phyloP scores from a whole-genome alignment of 2,797 vertebrate genomes.

The Saxicola maurus region DNA sequence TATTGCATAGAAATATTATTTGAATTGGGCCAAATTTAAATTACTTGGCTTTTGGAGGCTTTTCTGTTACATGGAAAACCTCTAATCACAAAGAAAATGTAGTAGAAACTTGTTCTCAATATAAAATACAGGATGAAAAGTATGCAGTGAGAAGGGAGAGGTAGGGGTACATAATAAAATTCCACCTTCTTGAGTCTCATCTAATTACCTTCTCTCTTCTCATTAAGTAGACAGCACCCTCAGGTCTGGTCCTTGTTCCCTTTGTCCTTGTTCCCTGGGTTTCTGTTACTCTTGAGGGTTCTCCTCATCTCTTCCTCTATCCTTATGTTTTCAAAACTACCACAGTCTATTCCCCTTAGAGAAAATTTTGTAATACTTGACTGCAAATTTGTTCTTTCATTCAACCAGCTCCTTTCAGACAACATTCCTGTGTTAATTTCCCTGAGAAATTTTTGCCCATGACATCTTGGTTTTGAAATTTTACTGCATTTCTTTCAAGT shows the following conservation, averaged over 20 bases:
- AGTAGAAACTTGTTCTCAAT: background rate
- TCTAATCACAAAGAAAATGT: background rate
- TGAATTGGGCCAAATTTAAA: background rate
- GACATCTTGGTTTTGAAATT: constrained; percentile 3
- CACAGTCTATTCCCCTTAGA: background rate
- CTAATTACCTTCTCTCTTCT: background rate
- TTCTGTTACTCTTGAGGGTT: background rate
- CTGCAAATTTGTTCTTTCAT: background rate
- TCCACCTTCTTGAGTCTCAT: background rate
- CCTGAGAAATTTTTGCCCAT: background rate
- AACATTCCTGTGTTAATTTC: constrained; percentile 16
- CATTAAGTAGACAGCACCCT: background rate
- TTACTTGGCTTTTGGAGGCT: background rate
- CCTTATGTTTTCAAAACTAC: background rate
- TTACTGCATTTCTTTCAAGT: constrained; percentile 14
- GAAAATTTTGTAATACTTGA: background rate
- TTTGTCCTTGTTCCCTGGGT: background rate
- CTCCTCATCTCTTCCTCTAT: background rate
- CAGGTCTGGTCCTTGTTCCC: background rate
- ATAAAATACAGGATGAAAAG: background rate
- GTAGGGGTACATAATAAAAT: background rate
- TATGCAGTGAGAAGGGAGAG: accelerated
- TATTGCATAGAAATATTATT: background rate
- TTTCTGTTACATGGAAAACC: background rate
- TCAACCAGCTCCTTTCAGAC: constrained; percentile 7